These are phyloP conservation scores for Eidolon dupreanum DNA, from an alignment of 2,797 vertebrate genomes.

Conservation along the genomic window DNA sequence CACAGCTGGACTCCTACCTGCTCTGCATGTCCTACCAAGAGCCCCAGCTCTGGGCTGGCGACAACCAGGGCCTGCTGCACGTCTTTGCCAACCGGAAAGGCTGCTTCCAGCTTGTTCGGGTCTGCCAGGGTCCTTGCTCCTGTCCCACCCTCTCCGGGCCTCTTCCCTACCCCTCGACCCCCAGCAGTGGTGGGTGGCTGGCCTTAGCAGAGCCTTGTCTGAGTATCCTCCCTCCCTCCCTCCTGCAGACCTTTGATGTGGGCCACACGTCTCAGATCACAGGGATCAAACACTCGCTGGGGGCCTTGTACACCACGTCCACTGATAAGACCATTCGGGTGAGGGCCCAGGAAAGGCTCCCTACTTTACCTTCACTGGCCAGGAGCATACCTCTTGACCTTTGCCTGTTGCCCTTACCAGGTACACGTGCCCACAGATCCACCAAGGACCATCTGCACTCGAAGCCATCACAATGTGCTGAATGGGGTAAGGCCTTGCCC, in stretches of 20 bases:
- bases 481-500: conserved; percentile 87
- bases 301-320: conserved; percentile 93
- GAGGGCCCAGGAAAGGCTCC: background rate
- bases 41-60: conserved; percentile 93
- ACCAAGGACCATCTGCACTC: conserved; percentile 91
- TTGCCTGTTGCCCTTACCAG: conserved; percentile 80
- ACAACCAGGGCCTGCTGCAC: conserved; percentile 90
- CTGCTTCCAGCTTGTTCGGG: conserved; percentile 86
- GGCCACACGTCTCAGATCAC: conserved; percentile 93
- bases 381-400: background rate
- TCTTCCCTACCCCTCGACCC: background rate
- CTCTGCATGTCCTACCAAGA: conserved; percentile 92
- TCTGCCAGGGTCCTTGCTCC: conserved; percentile 43
- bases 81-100: conserved; percentile 89
- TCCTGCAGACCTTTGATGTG: conserved; percentile 88
- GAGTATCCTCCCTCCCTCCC: background rate
- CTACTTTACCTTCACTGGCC: fast-evolving
- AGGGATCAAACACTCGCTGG: conserved; percentile 90
- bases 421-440: conserved; percentile 93
- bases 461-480: conserved; percentile 86
- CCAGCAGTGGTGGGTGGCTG: background rate
- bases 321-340: conserved; percentile 93
- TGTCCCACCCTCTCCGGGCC: background rate
- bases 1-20: conserved; percentile 91
- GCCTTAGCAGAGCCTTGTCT: background rate